These are phyloP conservation scores for Holothuria glaberrima DNA, from an alignment of 35 echinoderm and acorn worm species.

Conservation along the genomic window DNA sequence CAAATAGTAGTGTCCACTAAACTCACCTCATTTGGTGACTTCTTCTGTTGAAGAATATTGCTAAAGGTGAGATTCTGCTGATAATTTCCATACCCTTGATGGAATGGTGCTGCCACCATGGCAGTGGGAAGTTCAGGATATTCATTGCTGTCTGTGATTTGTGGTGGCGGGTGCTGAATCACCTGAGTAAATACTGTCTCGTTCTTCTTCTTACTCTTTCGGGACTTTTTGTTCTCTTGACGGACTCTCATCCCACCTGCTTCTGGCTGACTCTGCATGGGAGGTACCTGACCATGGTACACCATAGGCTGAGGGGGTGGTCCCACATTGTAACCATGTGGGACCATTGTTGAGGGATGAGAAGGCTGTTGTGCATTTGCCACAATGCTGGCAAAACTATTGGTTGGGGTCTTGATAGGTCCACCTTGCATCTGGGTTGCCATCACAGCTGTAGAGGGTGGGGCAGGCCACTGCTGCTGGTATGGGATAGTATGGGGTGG, in stretches of 20 bases:
- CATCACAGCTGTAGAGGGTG: conserved; percentile 30
- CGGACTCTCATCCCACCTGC: neutral
- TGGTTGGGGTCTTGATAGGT: neutral
- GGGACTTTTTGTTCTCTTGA: conserved; percentile 9
- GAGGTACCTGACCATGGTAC: conserved; percentile 40
- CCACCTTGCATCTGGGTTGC: neutral
- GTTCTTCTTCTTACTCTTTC: conserved; percentile 28
- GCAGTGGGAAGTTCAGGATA: conserved; percentile 77
- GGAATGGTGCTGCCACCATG: neutral
- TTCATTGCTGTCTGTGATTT: conserved; percentile 70
- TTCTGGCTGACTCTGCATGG: conserved; percentile 27
- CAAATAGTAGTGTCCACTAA: neutral
- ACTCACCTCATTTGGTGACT: conserved; percentile 4
- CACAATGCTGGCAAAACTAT: conserved; percentile 29
- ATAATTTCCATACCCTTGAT: neutral
- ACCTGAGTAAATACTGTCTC: neutral
- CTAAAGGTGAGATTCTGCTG: neutral
- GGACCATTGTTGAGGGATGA: conserved; percentile 25
- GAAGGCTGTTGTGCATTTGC: neutral
- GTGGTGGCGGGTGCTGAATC: conserved; percentile 29
- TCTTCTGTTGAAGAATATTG: conserved; percentile 51
- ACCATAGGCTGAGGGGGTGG: neutral
- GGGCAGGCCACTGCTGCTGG: conserved; percentile 27
- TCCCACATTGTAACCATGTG: neutral
- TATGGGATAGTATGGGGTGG: neutral